These are phyloP conservation scores for Leptocoma aspasia DNA, from an alignment of 2,113 vertebrate genomes.

Conservation along the genomic window DNA sequence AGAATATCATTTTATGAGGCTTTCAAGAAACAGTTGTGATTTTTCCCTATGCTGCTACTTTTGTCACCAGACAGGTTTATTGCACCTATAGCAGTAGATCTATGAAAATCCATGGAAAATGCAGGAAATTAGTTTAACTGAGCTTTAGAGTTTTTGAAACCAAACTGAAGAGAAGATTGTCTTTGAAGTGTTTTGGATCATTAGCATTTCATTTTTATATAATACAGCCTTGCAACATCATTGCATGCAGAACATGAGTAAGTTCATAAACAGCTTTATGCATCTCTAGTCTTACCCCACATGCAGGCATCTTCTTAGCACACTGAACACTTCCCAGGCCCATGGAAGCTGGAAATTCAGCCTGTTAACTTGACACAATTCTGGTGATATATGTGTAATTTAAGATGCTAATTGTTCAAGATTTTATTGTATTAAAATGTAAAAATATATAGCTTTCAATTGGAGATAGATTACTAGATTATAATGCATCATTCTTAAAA, in stretches of 20 bases:
- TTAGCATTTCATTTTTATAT: background rate
- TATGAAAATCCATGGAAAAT: conserved; percentile 29
- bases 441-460: background rate
- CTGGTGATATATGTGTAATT: background rate
- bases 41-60: conserved; percentile 12
- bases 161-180: background rate
- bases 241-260: background rate
- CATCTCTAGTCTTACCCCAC: background rate
- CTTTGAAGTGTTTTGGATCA: background rate
- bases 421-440: background rate
- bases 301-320: background rate
- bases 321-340: background rate
- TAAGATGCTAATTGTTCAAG: background rate
- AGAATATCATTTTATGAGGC: conserved; percentile 27
- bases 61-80: conserved; percentile 23
- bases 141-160: conserved; percentile 1
- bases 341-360: background rate
- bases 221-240: background rate
- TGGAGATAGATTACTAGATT: background rate
- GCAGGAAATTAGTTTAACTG: conserved; percentile 22
- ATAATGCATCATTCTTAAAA: background rate
- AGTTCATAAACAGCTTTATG: background rate
- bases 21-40: conserved; percentile 38
- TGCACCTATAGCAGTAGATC: conserved; percentile 23
- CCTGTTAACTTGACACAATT: background rate